A percentile compares a stretch with the other conserved stretches of the same genome.
Conservation (phyloP, 2,113 vertebrate genomes). For the Neotoma lepida region DNA sequence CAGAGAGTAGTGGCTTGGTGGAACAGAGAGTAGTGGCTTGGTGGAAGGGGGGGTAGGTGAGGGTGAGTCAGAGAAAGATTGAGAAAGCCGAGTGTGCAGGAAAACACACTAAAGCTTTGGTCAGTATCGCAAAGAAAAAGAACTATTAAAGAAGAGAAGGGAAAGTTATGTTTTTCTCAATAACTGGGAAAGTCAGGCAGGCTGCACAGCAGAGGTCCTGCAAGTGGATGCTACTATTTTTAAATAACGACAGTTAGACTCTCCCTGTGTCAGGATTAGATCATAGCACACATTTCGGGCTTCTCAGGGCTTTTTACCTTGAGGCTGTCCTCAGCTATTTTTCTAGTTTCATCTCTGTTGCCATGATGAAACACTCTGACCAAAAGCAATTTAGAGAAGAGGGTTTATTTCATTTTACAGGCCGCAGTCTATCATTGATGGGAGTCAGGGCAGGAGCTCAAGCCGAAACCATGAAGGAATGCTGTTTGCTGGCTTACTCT, state of each 20-base stretch:
- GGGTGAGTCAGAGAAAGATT: neutral
- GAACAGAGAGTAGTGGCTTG: neutral
- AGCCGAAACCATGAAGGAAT: neutral
- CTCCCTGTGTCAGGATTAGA: neutral
- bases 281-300: neutral
- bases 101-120: neutral
- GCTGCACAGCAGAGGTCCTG: neutral
- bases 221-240: neutral
- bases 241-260: neutral
- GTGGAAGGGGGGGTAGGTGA: neutral
- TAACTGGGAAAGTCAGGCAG: neutral
- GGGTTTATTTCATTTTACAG: neutral
- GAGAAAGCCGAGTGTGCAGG: neutral
- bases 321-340: neutral
- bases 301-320: neutral
- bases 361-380: neutral
- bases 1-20: neutral
- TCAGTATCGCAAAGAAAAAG: neutral
- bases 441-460: neutral
- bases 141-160: neutral
- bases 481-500: neutral
- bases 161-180: neutral
- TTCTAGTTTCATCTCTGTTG: neutral
- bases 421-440: neutral
- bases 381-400: neutral